Base-by-base conservation (phyloP, 2,797 vertebrate genomes). In the Naso thynnoides region DNA sequence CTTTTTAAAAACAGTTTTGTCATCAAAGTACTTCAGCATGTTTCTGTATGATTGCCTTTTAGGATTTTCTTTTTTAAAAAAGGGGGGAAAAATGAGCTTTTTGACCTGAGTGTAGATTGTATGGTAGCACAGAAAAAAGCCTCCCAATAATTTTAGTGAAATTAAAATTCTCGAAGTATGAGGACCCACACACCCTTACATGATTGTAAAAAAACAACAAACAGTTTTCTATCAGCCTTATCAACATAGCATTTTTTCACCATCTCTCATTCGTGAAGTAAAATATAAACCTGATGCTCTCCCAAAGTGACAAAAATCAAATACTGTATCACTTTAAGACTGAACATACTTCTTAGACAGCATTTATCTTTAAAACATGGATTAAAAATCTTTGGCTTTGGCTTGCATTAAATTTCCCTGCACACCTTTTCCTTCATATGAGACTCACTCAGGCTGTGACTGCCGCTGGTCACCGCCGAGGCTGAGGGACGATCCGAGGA, bases 311-410 rank as follows among this genome's bases (percentile, higher is more conserved):
- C 39, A 69, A 72, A 16, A 59, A 55, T 66, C 54, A 62, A 60
- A 82, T 38, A 78, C 74, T 72, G 15, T 26, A 66, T 58, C 48
- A 79, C 49, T 73, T 15, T 9, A 38, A 29, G 49, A 80, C 23
- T 61, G 11, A 67, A 48, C 42, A 36, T 69, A 68, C 19, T 16
- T 9, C 19, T 66, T 29, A 1, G 29, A 71, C 53, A 45, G 70
- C 15, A 68, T 68, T 70, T 18, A 68, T 47, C 19, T 59, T 16
- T 56, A 79, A 67, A 79, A 76, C 24, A 76, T 33, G 18, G 39
- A 53, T 54, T 27, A 69, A 18, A 85, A 81, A 75, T 90, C 84
- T 91, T 93, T 91, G 90, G 90, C 68, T 84, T 81, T 5, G 27
- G n/a, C n/a, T 76, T 62, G 38, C 61, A 77, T 47, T 61, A 83